These are phyloP conservation scores for Haliclona indistincta DNA, from an alignment of 37 sponge, comb jelly and placozoan species.

Conservation along the genomic window DNA sequence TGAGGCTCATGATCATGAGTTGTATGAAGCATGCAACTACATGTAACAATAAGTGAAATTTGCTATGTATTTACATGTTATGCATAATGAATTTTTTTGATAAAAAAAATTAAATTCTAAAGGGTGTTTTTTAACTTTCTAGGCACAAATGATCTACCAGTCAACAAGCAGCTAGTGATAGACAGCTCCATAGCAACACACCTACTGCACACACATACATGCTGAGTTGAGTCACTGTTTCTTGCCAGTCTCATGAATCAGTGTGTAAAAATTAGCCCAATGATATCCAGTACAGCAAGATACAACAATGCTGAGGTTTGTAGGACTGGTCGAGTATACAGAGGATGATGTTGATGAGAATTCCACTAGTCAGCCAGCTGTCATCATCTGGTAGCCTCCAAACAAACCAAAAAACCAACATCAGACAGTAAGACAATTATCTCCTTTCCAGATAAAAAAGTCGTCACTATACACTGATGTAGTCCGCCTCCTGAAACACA, in stretches of 20 bases:
- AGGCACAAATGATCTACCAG: conserved; percentile 19
- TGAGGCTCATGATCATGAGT: too few species aligned
- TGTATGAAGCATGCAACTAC: too few species aligned
- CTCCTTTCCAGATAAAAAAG: too few species aligned
- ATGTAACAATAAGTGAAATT: too few species aligned
- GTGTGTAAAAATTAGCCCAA: conserved; percentile 90
- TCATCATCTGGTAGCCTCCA: too few species aligned
- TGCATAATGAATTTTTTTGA: too few species aligned
- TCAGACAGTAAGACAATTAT: too few species aligned
- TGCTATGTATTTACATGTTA: too few species aligned
- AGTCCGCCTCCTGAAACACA: too few species aligned
- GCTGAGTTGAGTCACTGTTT: conserved; percentile 85
- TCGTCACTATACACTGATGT: too few species aligned
- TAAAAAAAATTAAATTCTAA: neutral
- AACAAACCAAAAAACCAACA: too few species aligned
- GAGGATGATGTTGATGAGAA: conserved; percentile 68
- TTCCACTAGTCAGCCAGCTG: conserved; percentile 72
- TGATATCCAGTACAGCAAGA: conserved; percentile 71
- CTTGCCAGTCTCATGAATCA: conserved; percentile 89
- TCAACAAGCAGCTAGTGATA: conserved; percentile 60
- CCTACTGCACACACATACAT: conserved; percentile 77
- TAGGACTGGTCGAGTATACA: conserved; percentile 20
- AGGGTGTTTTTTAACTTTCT: conserved; percentile 27
- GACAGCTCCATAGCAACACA: conserved; percentile 52
- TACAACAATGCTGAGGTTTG: conserved; percentile 40